phyloP scores from a whole-genome alignment of 2,888 invertebrate genomes.

The Tetranychus piercei region DNA sequence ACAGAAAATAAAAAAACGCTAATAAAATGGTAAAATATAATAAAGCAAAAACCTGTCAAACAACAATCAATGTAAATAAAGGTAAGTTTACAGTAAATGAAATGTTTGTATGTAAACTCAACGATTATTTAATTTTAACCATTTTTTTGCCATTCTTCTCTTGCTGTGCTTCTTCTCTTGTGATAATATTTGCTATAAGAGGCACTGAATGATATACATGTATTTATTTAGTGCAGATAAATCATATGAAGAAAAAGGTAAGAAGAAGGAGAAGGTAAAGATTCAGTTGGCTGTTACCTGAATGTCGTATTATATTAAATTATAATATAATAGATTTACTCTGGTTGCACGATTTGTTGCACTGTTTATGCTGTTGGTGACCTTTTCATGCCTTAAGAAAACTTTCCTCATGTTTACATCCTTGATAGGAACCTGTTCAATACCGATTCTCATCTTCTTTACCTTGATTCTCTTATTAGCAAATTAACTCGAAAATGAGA shows the following conservation, averaged over 20 bases:
- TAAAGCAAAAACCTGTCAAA: not conserved
- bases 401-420: not conserved
- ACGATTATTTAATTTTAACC: no score
- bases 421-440: slow-evolving; percentile 1
- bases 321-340: slow-evolving; percentile 1
- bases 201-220: no score
- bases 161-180: no score
- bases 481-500: not conserved
- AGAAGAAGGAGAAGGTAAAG: not conserved
- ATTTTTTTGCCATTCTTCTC: no score
- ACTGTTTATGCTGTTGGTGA: not conserved
- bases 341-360: not conserved
- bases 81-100: not conserved
- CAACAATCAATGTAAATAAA: not conserved
- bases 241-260: not conserved
- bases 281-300: not conserved
- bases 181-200: no score
- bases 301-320: not conserved
- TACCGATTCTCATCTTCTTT: not conserved
- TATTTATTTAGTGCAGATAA: not conserved
- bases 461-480: not conserved
- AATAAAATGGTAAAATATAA: no score
- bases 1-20: not conserved
- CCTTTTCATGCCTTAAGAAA: not conserved
- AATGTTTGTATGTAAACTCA: no score